Conservation (phyloP, 2,113 vertebrate genomes). For the Petaurus breviceps region DNA sequence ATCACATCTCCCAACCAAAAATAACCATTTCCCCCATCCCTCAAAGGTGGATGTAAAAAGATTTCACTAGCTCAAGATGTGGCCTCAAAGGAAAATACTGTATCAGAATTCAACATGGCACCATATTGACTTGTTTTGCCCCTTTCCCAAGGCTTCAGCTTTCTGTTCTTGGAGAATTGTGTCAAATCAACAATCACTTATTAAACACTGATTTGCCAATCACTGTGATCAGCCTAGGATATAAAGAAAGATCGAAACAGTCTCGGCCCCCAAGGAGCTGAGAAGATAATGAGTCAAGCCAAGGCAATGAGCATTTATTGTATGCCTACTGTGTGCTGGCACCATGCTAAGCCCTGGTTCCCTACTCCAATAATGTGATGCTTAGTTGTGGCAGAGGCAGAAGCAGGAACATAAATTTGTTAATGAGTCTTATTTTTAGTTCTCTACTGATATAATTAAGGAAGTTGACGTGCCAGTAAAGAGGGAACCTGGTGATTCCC, state of each 20-base stretch:
- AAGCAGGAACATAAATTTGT: neutral
- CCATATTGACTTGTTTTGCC: no score
- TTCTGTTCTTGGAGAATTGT: neutral
- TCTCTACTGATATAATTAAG: conserved; percentile 27
- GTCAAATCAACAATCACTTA: neutral
- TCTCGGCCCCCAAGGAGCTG: no score
- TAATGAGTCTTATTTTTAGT: neutral
- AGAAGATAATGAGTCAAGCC: no score
- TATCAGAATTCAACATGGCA: neutral
- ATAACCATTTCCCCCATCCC: no score
- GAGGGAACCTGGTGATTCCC: conserved; percentile 64
- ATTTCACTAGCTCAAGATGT: neutral
- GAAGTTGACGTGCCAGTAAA: conserved; percentile 31
- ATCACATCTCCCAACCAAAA: no score
- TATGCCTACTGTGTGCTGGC: neutral
- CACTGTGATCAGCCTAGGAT: neutral
- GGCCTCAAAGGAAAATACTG: neutral
- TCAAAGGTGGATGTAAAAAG: neutral
- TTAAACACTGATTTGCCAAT: neutral
- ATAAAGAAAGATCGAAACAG: no score
- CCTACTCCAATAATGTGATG: neutral
- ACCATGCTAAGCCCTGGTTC: neutral
- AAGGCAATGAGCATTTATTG: neutral
- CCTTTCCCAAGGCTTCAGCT: no score
- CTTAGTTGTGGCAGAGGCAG: conserved; percentile 37